Evolutionary conservation across 2,888 invertebrate genomes (phyloP), one percentile per base, ranked within the genome.

Genomic region (Zhuqinia jingwanae): DNA sequence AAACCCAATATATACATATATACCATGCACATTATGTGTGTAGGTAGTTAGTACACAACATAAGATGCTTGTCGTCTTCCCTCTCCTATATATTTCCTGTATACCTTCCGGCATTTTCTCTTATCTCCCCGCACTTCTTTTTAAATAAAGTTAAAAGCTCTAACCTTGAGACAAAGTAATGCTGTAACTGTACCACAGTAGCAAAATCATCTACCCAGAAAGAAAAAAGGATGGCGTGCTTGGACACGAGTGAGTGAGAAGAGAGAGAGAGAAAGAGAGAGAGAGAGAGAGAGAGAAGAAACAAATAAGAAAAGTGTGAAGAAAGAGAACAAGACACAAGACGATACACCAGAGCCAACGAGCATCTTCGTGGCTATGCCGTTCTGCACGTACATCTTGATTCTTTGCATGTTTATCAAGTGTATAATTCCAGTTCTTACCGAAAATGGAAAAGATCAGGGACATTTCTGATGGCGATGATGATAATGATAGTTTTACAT

Each of bases 101-200:
- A 68, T 75, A 79, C 42, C 81, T 86, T 81, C 80, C 80, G 80
- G 77, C 63, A 68, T 36, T 36, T 36, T 82, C 82, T 77, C 77
- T 60, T 36, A 36, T n/a, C 36, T 36, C 36, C 60, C 27, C 20
- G 27, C 36, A 42, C 65, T 30, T 3, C 27, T 10, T 65, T 2
- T 10, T 20, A 5, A 42, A 45, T 68, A 68, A 45, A 10, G 47
- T 68, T 82, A 87, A 87, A 87, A 87, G 87, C 82, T 47, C 83
- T 65, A 87, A 87, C 87, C 87, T 87, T 87, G 82, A 83, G 87
- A 87, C 87, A 77, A 78, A 82, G 58, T 87, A n/a, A 45, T 68
- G 36, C 36, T 8, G 3, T 6, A 36, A 36, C 20, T 68, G 68
- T 68, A 42, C 13, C 22, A 63, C 53, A 82, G 8, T 78, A 60